Conservation (phyloP, 1,140 invertebrate species). For the Drosophila kepulauana region DNA sequence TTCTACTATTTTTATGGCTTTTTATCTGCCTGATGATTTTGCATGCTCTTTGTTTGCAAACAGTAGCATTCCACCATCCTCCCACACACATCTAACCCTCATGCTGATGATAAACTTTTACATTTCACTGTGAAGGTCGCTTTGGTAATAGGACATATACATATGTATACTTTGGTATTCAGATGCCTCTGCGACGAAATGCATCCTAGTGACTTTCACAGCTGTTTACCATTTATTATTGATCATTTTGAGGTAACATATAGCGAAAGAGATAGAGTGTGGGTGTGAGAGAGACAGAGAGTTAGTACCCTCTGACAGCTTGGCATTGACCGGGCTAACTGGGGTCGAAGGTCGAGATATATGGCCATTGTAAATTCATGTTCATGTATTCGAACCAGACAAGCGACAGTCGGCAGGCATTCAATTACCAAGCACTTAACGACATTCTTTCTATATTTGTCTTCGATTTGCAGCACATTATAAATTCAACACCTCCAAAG, state of each 20-base stretch:
- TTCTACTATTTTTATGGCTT: conserved; percentile 61
- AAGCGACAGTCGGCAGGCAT: conserved; percentile 5
- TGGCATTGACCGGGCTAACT: conserved; percentile 25
- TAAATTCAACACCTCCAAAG: not conserved
- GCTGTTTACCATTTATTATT: conserved; percentile 24
- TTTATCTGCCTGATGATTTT: conserved; percentile 69
- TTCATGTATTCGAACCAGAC: not conserved
- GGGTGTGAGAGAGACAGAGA: not conserved
- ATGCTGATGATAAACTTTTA: not conserved
- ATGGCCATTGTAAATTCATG: conserved; percentile 33
- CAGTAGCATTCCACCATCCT: not conserved
- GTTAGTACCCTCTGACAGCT: not conserved
- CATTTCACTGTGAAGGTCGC: conserved; percentile 47
- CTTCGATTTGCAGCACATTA: conserved; percentile 9
- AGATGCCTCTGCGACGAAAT: conserved; percentile 1
- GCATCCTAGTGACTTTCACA: conserved; percentile 13
- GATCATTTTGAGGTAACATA: conserved; percentile 2
- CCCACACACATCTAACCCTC: not conserved
- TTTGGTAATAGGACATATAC: not conserved
- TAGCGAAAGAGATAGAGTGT: not conserved
- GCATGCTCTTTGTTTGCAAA: conserved; percentile 55
- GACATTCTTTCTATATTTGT: conserved; percentile 2
- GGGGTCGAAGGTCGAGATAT: conserved; percentile 24
- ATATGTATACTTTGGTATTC: conserved; percentile 6
- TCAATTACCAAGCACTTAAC: conserved; percentile 25